Conservation (phyloP, 1,140 invertebrate genomes). For the Zaprionus tsacasi region DNA sequence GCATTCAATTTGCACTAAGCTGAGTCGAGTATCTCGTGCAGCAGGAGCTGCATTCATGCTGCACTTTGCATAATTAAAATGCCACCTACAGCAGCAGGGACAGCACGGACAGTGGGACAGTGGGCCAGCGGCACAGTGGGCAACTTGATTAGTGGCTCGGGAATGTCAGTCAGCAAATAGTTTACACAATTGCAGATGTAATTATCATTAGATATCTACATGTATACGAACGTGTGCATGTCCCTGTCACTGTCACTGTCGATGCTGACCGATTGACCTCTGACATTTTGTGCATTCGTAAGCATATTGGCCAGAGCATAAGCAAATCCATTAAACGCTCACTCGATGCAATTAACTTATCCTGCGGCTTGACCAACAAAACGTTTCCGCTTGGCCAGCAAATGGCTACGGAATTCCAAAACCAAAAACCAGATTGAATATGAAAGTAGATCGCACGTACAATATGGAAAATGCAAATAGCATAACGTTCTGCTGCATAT, state of each 20-base stretch:
- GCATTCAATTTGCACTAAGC: conserved; percentile 41
- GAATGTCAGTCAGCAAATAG: conserved; percentile 35
- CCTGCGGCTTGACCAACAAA: conserved; percentile 14
- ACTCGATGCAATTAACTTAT: conserved; percentile 34
- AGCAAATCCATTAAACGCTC: conserved; percentile 14
- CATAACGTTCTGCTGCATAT: conserved; percentile 6
- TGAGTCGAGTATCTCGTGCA: conserved; percentile 7
- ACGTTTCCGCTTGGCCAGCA: background rate
- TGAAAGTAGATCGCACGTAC: background rate
- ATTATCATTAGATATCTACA: conserved; percentile 30
- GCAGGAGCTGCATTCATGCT: conserved; percentile 13
- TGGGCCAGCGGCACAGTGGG: background rate
- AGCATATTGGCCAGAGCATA: too few species aligned
- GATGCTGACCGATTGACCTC: conserved; percentile 10
- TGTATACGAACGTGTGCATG: background rate
- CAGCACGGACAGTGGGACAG: background rate
- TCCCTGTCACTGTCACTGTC: background rate
- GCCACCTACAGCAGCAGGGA: conserved; percentile 12
- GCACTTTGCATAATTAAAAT: conserved; percentile 62
- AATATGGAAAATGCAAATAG: conserved; percentile 6
- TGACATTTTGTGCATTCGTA: conserved; percentile 20
- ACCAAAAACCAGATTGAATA: background rate
- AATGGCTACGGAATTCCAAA: background rate
- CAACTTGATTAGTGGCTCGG: conserved; percentile 25
- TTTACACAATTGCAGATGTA: conserved; percentile 21